Evolutionary conservation across 2,888 invertebrate genomes (phyloP).

Genomic region (Neoaliturus tenellus): DNA sequence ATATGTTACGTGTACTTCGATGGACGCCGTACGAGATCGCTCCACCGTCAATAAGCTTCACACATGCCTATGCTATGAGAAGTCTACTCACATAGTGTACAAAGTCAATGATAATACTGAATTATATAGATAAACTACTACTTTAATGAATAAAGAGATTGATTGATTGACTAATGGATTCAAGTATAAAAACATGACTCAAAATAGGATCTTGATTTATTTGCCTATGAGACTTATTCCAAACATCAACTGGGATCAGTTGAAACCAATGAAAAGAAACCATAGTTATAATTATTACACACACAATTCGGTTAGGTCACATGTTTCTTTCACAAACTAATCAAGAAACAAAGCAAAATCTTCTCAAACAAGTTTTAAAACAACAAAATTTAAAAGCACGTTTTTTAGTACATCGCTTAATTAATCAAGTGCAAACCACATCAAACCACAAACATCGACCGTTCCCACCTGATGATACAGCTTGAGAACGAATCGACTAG

Average conservation of each 20-base stretch:
- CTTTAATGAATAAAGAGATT: too few relatives aligned
- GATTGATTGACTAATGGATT: too few relatives aligned
- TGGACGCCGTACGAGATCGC: too few relatives aligned
- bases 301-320: not conserved
- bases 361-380: constrained; percentile 60
- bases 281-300: not conserved
- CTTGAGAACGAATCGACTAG: constrained; percentile 13
- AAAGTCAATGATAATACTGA: too few relatives aligned
- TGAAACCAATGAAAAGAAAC: not conserved
- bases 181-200: too few relatives aligned
- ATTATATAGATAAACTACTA: too few relatives aligned
- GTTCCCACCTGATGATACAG: constrained; percentile 30
- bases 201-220: too few relatives aligned
- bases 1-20: too few relatives aligned
- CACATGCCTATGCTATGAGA: too few relatives aligned
- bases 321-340: not conserved
- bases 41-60: too few relatives aligned
- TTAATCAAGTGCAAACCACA: not conserved
- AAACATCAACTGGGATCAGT: constrained; percentile 4
- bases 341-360: constrained; percentile 36
- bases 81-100: too few relatives aligned
- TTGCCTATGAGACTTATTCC: too few relatives aligned
- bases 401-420: not conserved
- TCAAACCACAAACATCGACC: constrained; percentile 7
- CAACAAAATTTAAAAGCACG: constrained; percentile 69